A percentile compares a stretch with the other conserved stretches of the same genome.
Conservation (phyloP, 1,140 invertebrate species). For the Calephelis nemesis region DNA sequence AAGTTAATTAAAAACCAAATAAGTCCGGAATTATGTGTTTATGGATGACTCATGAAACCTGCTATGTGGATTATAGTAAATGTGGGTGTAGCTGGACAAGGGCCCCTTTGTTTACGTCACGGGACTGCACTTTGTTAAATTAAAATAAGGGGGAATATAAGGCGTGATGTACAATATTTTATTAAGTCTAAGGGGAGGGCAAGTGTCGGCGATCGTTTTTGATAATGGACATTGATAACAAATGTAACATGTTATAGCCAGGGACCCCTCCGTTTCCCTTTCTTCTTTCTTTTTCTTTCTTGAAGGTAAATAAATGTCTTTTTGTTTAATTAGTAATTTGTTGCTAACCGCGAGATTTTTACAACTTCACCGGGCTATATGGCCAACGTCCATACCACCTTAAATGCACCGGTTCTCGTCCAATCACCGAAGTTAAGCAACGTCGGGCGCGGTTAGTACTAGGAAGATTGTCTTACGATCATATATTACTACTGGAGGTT, state of each 20-base stretch:
- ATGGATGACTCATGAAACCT: constrained; percentile 52
- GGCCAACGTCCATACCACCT: no score
- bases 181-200: constrained; percentile 24
- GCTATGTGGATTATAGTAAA: constrained; percentile 41
- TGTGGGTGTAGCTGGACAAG: constrained; percentile 57
- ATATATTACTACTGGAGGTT: no score
- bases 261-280: no score
- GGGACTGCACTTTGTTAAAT: constrained; percentile 68
- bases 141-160: constrained; percentile 52
- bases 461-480: no score
- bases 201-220: background rate
- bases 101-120: constrained; percentile 69
- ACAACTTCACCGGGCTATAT: no score
- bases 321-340: no score
- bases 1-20: constrained; percentile 5
- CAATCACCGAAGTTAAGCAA: no score
- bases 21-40: background rate
- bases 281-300: no score
- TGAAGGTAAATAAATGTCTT: no score
- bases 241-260: background rate
- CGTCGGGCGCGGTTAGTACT: no score
- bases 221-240: constrained; percentile 4
- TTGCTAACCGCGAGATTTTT: no score
- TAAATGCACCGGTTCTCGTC: no score
- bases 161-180: constrained; percentile 41